These are phyloP conservation scores for Gymnobelideus leadbeateri DNA, from an alignment of 2,113 vertebrate genomes.

Conservation along the genomic window DNA sequence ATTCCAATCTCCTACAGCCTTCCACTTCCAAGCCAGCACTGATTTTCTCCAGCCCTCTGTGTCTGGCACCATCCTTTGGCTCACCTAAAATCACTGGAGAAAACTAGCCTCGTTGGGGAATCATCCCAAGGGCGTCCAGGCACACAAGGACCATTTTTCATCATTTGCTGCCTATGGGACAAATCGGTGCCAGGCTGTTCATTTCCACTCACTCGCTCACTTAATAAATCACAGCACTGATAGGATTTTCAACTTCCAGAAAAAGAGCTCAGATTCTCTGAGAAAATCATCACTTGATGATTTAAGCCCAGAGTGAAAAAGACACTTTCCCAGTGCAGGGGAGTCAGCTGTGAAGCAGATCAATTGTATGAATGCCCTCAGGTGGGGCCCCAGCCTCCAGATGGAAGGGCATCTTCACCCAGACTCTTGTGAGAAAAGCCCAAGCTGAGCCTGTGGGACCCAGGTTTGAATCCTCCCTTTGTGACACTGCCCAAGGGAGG, in stretches of 20 bases:
- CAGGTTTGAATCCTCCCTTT: background rate
- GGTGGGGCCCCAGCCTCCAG: background rate
- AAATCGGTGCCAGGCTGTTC: constrained; percentile 79
- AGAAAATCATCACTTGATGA: constrained; percentile 78
- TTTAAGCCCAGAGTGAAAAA: constrained; percentile 78
- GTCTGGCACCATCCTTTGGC: constrained; percentile 70
- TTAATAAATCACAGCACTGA: constrained; percentile 80
- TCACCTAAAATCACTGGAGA: constrained; percentile 62
- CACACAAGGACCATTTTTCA: constrained; percentile 80
- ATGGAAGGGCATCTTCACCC: background rate
- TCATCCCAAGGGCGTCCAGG: constrained; percentile 71
- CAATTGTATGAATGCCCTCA: constrained; percentile 41
- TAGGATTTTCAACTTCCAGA: constrained; percentile 75
- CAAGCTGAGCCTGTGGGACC: background rate
- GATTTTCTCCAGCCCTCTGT: constrained; percentile 47
- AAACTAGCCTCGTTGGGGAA: constrained; percentile 74
- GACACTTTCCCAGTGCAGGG: constrained; percentile 58
- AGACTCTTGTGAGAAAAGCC: background rate
- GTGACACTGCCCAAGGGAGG: background rate
- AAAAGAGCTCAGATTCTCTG: constrained; percentile 77
- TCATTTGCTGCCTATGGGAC: constrained; percentile 81
- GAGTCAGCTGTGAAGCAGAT: constrained; percentile 68
- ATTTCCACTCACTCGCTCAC: constrained; percentile 80
- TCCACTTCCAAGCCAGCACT: constrained; percentile 23
- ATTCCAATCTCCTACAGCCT: background rate